Evolutionary conservation across 2,797 vertebrate species (phyloP), one percentile per base, ranked within the genome.

Genomic region (Astyanax mexicanus): DNA sequence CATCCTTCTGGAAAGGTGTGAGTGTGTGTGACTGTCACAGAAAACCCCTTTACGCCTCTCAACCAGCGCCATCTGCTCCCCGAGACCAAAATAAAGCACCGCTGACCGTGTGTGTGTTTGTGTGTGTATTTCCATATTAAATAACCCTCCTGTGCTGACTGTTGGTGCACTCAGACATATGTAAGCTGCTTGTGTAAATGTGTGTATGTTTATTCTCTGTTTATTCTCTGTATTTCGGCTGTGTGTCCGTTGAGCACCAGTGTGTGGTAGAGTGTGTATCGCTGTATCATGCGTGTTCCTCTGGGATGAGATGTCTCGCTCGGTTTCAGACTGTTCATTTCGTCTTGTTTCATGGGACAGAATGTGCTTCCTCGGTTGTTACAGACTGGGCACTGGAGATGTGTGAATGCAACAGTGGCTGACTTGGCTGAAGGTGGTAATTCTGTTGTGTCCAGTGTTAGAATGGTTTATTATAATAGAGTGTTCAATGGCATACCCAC

Each of bases 21-120:
- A 6, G 52, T 55, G 52, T 55, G 47, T 37, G 65, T 42, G 3
- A 10, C 51, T 58, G 44, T 57, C 44, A 49, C 69, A 62, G 57
- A 64, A 77, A 80, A 74, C 38, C 37, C 47, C 67, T 61, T n/a
- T 35, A 49, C 40, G 6, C 66, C 55, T 80, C 65, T 79, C 73
- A 76, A 66, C 72, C 66, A 60, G n/a, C 68, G 51, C 77, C 82
- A 84, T 81, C 73, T 81, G 82, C 67, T 79, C 25, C 47, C 69
- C 7, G 19, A 68, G 52, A 81, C 69, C 25, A 74, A 74, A 81
- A 81, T 81, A 81, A 67, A 80, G 62, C 51, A 38, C 58, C 2
- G 54, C 74, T 74, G 58, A 69, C 62, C 27, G 37, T 74, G 70
- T 61, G 23, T 62, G 42, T 72, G 69, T 58, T 17, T 66, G 57